Base-by-base conservation (phyloP, 2,113 vertebrate genomes). In the Xenopus borealis region DNA sequence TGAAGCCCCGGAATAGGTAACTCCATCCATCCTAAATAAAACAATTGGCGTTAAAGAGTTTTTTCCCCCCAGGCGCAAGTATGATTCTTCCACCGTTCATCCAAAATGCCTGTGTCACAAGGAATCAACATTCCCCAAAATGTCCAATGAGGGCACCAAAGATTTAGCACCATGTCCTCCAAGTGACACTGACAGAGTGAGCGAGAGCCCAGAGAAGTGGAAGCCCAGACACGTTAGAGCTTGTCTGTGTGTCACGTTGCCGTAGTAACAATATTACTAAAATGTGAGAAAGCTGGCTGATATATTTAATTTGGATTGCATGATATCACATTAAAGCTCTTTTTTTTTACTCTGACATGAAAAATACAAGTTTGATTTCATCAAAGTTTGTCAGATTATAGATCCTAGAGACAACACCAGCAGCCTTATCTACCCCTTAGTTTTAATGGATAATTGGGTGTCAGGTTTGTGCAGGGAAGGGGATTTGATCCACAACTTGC, bases 101-200 rank as follows among this genome's bases (percentile, higher is more conserved):
- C 66, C 73, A 62, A 45, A 62, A 66, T 69, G 73, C 66, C 66
- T 52, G 19, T 69, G 73, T 75, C 73, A 75, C 44, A 75, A 69
- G 73, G 46, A 20, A 75, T 75, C 58, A 75, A 66, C 18, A 17
- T 53, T n/a, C 73, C 45, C 12, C 33, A 40, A 40, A 40, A 40
- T 40, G 33, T 40, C 6, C 33, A 40, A 40, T 6, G 33, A 40
- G 33, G 33, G 12, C 47, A 16, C 66, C 27, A 45, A 18, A 77
- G 66, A 53, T 46, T 70, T 70, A 57, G 67, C 66, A 30, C 62
- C 1, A 50, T 57, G 66, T 77, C 67, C 66, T 70, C 66, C 59
- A 27, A 27, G 20, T 70, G 66, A 77, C 66, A 77, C 74, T 70
- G 74, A 70, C 74, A 77, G 69, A 77, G 59, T 62, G 58, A 59